A percentile compares a stretch with the other conserved stretches of the same genome.
Conservation (phyloP, 2,888 invertebrate species). For the Lycocerus yunnanus region DNA sequence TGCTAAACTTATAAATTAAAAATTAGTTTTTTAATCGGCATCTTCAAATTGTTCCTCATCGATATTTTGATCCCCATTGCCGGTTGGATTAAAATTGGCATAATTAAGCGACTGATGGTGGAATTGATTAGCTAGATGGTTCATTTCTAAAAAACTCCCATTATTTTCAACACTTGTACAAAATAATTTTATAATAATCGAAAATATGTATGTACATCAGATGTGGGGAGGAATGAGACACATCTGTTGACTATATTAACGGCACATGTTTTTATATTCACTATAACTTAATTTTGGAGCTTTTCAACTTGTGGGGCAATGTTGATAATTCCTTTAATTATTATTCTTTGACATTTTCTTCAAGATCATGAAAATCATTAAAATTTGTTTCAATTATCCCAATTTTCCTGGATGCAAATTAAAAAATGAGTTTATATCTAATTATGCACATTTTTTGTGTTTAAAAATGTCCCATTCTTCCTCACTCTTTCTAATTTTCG, state of each 20-base stretch:
- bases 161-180: not conserved
- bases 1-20: not conserved
- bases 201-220: not conserved
- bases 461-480: too few relatives aligned
- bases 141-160: slow-evolving; percentile 39
- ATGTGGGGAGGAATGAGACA: not conserved
- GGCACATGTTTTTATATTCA: too few relatives aligned
- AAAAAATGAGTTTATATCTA: not conserved
- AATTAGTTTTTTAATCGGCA: slow-evolving; percentile 56
- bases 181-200: not conserved
- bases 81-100: slow-evolving; percentile 45
- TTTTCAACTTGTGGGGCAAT: too few relatives aligned
- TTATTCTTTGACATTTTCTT: too few relatives aligned
- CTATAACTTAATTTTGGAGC: too few relatives aligned
- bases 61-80: slow-evolving; percentile 53
- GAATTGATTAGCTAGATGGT: slow-evolving; percentile 50
- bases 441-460: not conserved
- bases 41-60: slow-evolving; percentile 63
- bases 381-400: too few relatives aligned
- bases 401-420: not conserved
- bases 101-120: slow-evolving; percentile 49
- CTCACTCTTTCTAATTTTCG: too few relatives aligned
- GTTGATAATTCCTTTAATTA: too few relatives aligned
- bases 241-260: too few relatives aligned
- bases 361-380: too few relatives aligned